Evolutionary conservation across 2,888 invertebrate species (phyloP), one percentile per base, ranked within the genome.

Genomic region (Drosophila sordidula): DNA sequence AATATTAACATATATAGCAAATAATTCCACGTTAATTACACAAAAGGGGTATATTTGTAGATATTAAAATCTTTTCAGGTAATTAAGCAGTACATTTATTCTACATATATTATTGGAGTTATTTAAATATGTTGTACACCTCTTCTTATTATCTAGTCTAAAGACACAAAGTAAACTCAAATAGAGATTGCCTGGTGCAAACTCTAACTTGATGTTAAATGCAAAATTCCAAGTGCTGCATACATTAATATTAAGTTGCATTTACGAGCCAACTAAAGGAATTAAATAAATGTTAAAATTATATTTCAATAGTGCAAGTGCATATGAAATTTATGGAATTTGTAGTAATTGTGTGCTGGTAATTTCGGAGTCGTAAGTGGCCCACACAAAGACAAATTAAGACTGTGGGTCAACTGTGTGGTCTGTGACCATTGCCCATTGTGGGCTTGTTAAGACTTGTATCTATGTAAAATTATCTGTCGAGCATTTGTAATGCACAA

Each of bases 401-500:
- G 29, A 44, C 18, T 29, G 16, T 52, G 64, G 6, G 41, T 47
- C 49, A 44, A 9, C 44, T 38, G 2, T 63, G 58, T 46, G 70
- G 70, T 52, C 16, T 22, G 25, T 34, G 34, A 4, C 22, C 32
- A 12, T 56, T 56, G 44, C 39, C n/a, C 14, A 16, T 54, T 50
- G 66, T 54, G 57, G 47, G 42, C 51, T 67, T 64, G 46, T 57
- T 47, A 16, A 11, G 46, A 44, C 49, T 78, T 75, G 34, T 78
- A 70, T 65, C 62, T 51, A 66, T 62, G 75, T 70, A 51, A 80
- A 80, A 78, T 83, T 70, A 81, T 84, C 75, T 75, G 81, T 71
- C 47, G 61, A 78, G 78, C 81, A 84, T 84, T 87, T 87, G 75
- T 70, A 78, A 84, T 82, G 81, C 78, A 78, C 68, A 81, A 81